A percentile compares a stretch with the other conserved stretches of the same genome.
These are phyloP conservation scores for Chloromyia formosa DNA, from an alignment of 2,888 invertebrate genomes.

Conservation along the genomic window DNA sequence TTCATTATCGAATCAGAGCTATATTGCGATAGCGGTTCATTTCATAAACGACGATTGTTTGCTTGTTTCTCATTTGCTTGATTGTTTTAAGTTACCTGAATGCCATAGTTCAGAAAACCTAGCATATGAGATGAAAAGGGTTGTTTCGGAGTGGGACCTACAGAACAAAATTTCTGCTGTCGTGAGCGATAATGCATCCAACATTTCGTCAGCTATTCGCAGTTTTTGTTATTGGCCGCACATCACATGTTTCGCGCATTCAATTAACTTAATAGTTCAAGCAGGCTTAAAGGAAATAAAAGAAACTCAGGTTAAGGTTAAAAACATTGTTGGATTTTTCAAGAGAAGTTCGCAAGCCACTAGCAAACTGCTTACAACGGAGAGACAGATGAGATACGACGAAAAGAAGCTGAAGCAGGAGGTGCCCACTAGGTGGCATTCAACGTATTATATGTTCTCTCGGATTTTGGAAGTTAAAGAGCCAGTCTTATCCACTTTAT, in stretches of 20 bases:
- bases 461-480: constrained; percentile 49
- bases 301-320: constrained; percentile 35
- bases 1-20: constrained; percentile 50
- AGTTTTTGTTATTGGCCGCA: constrained; percentile 49
- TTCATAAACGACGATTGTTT: constrained; percentile 50
- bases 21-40: constrained; percentile 52
- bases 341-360: constrained; percentile 18
- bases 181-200: constrained; percentile 52
- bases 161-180: constrained; percentile 38
- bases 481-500: too few relatives aligned
- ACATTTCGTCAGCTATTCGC: constrained; percentile 52
- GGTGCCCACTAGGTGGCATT: constrained; percentile 54
- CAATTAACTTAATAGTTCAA: constrained; percentile 49
- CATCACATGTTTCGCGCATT: constrained; percentile 52
- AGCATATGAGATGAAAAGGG: constrained; percentile 44
- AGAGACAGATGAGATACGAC: constrained; percentile 1
- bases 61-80: constrained; percentile 50
- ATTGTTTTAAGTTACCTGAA: constrained; percentile 47
- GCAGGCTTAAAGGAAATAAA: constrained; percentile 41
- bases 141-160: constrained; percentile 45
- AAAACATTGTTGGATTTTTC: constrained; percentile 26
- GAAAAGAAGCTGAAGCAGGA: constrained; percentile 53
- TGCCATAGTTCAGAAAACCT: constrained; percentile 51
- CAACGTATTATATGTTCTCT: constrained; percentile 52
- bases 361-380: not conserved